A percentile compares a stretch with the other conserved stretches of the same genome.
phyloP scores from a whole-genome alignment of 2,797 vertebrate genomes.

The Pangasius mekongensis region DNA sequence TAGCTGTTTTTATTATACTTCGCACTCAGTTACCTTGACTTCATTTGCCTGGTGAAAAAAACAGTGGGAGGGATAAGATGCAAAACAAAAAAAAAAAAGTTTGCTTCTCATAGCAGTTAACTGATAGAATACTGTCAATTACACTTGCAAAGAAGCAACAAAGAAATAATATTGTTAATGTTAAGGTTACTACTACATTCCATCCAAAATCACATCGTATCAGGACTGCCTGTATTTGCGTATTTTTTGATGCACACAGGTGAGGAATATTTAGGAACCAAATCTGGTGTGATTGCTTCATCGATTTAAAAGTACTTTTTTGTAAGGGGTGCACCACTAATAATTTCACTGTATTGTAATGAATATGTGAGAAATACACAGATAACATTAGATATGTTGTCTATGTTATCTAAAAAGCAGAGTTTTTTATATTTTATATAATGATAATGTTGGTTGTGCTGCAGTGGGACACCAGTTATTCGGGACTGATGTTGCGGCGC shows the following conservation, averaged over 20 bases:
- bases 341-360: neutral
- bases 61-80: too few species aligned
- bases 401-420: neutral
- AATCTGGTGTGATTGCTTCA: neutral
- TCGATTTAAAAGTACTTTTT: neutral
- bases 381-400: too few species aligned
- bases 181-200: too few species aligned
- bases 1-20: too few species aligned
- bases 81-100: neutral
- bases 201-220: too few species aligned
- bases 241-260: neutral
- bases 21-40: too few species aligned
- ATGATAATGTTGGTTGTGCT: constrained; percentile 27
- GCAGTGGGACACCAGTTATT: constrained; percentile 92
- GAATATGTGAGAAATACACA: neutral
- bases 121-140: neutral
- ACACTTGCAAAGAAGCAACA: neutral
- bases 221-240: neutral
- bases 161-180: neutral
- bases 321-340: neutral
- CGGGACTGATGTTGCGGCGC: constrained; percentile 83
- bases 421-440: too few species aligned
- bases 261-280: neutral
- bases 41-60: too few species aligned
- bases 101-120: too few species aligned